Evolutionary conservation across 2,888 invertebrate species (phyloP).

Genomic region (Aphelenchoides bicaudatus): DNA sequence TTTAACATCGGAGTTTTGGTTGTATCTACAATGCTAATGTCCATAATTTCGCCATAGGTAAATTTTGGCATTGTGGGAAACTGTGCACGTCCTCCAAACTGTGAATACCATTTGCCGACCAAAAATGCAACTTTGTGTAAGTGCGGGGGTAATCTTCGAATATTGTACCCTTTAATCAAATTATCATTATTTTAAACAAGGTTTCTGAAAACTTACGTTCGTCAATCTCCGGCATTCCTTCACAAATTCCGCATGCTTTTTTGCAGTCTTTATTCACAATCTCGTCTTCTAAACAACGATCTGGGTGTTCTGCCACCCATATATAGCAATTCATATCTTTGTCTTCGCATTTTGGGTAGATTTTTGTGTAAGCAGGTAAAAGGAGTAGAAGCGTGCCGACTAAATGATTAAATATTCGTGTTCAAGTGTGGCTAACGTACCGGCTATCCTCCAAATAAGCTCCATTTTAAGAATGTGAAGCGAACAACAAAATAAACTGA

Average conservation of each 20-base stretch:
- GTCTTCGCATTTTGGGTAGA: constrained; percentile 38
- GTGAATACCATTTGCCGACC: constrained; percentile 58
- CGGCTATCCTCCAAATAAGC: too few relatives aligned
- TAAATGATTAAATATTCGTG: too few relatives aligned
- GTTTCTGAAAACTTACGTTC: constrained; percentile 28
- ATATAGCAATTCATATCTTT: constrained; percentile 54
- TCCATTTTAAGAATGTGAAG: too few relatives aligned
- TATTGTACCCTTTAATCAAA: constrained; percentile 49
- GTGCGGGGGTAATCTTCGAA: constrained; percentile 40
- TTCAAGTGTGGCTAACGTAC: too few relatives aligned
- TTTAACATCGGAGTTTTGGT: constrained; percentile 42
- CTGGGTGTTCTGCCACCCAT: constrained; percentile 38
- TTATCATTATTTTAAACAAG: not conserved
- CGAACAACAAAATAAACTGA: too few relatives aligned
- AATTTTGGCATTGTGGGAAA: constrained; percentile 59
- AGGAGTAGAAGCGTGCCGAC: constrained; percentile 1
- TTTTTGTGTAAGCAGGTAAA: constrained; percentile 8
- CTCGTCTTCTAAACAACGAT: constrained; percentile 36
- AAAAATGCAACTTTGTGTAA: constrained; percentile 54
- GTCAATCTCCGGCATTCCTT: constrained; percentile 20
- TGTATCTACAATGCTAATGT: constrained; percentile 43
- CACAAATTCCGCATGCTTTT: constrained; percentile 44
- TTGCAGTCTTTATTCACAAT: constrained; percentile 42
- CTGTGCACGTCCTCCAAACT: constrained; percentile 58
- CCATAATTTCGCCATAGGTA: constrained; percentile 59